A percentile compares a stretch with the other conserved stretches of the same genome.
Evolutionary conservation across 2,113 vertebrate species (phyloP).

Genomic region (Sterrhoptilus dennistouni): DNA sequence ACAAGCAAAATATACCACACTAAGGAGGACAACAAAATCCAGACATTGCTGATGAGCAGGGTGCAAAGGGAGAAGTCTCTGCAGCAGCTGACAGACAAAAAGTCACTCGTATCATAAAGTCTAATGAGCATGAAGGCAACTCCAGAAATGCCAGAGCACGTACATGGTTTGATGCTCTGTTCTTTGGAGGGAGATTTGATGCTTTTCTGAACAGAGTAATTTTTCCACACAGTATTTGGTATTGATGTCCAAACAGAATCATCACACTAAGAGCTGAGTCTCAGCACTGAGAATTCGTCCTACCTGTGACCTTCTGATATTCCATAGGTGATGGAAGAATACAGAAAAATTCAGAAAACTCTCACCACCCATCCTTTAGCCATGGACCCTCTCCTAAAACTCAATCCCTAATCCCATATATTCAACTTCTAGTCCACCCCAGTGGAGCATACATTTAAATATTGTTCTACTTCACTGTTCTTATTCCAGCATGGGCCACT

Average conservation of each 20-base stretch:
- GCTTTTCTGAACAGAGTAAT: conserved; percentile 56
- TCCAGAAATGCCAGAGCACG: neutral
- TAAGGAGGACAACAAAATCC: neutral
- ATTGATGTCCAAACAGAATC: neutral
- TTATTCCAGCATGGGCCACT: neutral
- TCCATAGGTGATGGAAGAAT: neutral
- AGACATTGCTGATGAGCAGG: neutral
- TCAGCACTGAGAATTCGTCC: neutral
- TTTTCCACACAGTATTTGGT: conserved; percentile 3
- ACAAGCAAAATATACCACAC: neutral
- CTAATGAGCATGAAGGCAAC: conserved; percentile 13
- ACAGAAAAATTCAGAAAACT: neutral
- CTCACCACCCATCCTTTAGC: neutral
- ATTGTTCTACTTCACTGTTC: neutral
- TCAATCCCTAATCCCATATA: too few relatives aligned
- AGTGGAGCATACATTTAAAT: neutral
- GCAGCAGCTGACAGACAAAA: neutral
- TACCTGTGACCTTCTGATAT: neutral
- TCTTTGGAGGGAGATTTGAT: conserved; percentile 53
- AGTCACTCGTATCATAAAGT: neutral
- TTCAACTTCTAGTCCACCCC: neutral
- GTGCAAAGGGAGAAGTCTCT: neutral
- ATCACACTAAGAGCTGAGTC: neutral
- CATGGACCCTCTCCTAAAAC: neutral
- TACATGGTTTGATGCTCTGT: neutral